Percentiles rank a stretch among this genome's conserved stretches.
phyloP scores from a whole-genome alignment of 2,797 vertebrate species.

The Synaphobranchus kaupii region DNA sequence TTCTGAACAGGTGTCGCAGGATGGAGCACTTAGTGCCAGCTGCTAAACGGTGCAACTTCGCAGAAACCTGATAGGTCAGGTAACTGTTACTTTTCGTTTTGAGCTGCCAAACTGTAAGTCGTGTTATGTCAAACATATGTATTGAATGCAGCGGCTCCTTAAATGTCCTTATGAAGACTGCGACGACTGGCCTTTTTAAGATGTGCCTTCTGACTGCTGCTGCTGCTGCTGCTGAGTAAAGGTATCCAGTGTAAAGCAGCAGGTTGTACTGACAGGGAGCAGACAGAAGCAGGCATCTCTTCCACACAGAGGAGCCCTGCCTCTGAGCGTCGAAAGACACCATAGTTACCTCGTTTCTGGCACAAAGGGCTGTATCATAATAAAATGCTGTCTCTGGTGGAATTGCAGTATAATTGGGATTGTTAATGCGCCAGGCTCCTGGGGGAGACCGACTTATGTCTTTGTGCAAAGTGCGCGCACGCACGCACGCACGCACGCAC shows the following conservation, averaged over 20 bases:
- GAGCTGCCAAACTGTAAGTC: no score
- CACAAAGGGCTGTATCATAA: slow-evolving; percentile 68
- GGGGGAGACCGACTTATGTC: slow-evolving; percentile 69
- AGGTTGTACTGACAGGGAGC: background rate
- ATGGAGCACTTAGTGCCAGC: no score
- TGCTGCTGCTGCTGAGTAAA: background rate
- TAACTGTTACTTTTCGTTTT: no score
- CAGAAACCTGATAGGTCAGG: no score
- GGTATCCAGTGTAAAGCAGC: background rate
- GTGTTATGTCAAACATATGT: no score
- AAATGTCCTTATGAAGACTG: background rate
- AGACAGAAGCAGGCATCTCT: background rate
- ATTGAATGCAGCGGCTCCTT: no score
- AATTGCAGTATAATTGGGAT: slow-evolving; percentile 79
- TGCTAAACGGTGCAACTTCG: no score
- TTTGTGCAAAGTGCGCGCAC: slow-evolving; percentile 74
- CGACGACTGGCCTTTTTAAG: background rate
- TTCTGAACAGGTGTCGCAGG: no score
- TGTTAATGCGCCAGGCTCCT: slow-evolving; percentile 80
- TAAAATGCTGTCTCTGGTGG: slow-evolving; percentile 82
- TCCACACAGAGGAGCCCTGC: background rate
- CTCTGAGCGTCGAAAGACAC: slow-evolving; percentile 44
- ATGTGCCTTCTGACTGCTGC: background rate
- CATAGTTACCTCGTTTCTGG: slow-evolving; percentile 68
- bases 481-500: slow-evolving; percentile 58